phyloP scores from a whole-genome alignment of 2,888 invertebrate genomes.

The Pollenia labialis region DNA sequence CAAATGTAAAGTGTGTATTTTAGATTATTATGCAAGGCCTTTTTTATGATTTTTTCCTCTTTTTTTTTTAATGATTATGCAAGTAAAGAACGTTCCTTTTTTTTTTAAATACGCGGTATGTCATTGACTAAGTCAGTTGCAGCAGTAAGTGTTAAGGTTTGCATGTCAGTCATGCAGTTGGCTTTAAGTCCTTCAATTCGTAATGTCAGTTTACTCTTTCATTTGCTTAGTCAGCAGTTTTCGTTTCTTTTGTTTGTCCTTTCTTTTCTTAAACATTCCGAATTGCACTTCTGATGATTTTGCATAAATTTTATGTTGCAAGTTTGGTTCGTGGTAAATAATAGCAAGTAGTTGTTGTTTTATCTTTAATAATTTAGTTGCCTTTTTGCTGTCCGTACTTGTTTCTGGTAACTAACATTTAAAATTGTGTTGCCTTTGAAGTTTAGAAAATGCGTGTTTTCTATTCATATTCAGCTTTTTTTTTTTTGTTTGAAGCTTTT shows the following conservation, averaged over 20 bases:
- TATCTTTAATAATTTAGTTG: background rate
- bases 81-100: too few relatives aligned
- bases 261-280: background rate
- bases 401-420: constrained; percentile 29
- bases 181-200: constrained; percentile 16
- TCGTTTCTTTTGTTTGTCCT: background rate
- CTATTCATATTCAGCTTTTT: background rate
- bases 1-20: too few relatives aligned
- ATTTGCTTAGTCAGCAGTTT: constrained; percentile 47
- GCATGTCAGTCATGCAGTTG: constrained; percentile 29
- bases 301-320: constrained; percentile 25
- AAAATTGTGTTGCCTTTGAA: constrained; percentile 37
- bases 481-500: constrained; percentile 29
- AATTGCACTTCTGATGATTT: constrained; percentile 43
- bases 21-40: too few relatives aligned
- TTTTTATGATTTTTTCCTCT: too few relatives aligned
- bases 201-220: background rate
- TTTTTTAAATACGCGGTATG: background rate
- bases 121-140: background rate
- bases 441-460: background rate
- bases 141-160: constrained; percentile 4
- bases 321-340: background rate
- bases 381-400: constrained; percentile 2
- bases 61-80: too few relatives aligned
- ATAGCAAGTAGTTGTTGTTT: constrained; percentile 1